Conservation (phyloP, 2,113 vertebrate genomes). For the Grammomys dolichurus region DNA sequence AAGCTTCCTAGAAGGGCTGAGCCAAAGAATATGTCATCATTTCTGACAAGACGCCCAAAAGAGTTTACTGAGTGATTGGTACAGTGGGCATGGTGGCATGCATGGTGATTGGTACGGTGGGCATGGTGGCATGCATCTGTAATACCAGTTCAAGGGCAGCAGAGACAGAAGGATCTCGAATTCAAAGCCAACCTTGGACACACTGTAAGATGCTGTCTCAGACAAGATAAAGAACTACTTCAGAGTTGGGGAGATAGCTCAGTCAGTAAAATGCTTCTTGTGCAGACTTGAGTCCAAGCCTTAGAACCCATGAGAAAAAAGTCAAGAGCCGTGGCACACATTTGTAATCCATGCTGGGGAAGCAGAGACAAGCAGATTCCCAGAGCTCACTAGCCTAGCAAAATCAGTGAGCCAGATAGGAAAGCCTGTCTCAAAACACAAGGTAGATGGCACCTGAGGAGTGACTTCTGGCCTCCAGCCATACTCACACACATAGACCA, state of each 20-base stretch:
- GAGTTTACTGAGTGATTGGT: not conserved
- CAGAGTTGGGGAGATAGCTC: not conserved
- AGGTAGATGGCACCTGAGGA: too few relatives aligned
- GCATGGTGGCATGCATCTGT: not conserved
- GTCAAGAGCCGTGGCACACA: not conserved
- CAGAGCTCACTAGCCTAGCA: not conserved
- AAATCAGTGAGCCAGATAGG: not conserved
- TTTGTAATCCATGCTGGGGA: not conserved
- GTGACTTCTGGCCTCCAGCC: not conserved
- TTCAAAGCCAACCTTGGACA: not conserved
- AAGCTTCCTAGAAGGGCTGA: not conserved
- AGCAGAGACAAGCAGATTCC: not conserved
- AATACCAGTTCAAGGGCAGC: not conserved
- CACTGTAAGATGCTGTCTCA: not conserved
- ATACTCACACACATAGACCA: not conserved
- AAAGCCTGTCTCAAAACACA: not conserved
- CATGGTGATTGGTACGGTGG: not conserved
- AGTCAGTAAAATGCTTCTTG: not conserved
- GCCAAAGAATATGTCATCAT: not conserved
- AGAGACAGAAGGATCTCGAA: not conserved
- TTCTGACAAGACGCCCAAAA: not conserved
- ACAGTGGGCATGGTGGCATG: too few relatives aligned
- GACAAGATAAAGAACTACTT: not conserved
- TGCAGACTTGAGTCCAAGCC: not conserved
- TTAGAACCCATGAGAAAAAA: not conserved